These are phyloP conservation scores for Augochlora pura DNA, from an alignment of 1,140 invertebrate genomes.

Conservation along the genomic window DNA sequence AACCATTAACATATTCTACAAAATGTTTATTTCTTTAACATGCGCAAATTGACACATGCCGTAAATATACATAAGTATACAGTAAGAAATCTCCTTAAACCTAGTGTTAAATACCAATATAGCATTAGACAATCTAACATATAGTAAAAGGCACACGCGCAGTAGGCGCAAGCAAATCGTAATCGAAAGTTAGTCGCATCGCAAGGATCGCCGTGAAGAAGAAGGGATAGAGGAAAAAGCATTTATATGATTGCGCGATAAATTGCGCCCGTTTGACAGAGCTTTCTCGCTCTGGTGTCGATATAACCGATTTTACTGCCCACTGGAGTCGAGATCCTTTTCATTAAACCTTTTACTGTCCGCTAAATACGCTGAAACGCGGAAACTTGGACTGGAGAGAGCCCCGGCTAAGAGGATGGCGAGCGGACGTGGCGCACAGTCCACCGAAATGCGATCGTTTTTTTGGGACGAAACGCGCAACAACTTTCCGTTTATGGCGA, in stretches of 20 bases:
- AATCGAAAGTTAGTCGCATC: constrained; percentile 20
- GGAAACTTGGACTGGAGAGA: constrained; percentile 7
- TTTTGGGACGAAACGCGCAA: no score
- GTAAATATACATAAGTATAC: no score
- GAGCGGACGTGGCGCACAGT: no score
- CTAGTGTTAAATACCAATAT: no score
- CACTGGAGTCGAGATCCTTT: constrained; percentile 64
- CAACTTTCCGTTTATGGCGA: no score
- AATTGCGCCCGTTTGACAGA: constrained; percentile 54
- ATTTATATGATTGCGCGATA: constrained; percentile 59
- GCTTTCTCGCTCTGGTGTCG: constrained; percentile 54
- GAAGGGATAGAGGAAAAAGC: constrained; percentile 21
- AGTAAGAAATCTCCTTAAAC: no score
- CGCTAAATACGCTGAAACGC: constrained; percentile 69
- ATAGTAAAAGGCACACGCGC: no score
- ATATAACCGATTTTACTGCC: constrained; percentile 70
- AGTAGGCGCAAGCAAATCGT: background rate
- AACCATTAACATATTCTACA: no score
- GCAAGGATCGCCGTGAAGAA: constrained; percentile 15
- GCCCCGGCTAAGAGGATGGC: constrained; percentile 9
- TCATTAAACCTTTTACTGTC: constrained; percentile 72
- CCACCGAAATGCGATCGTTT: no score
- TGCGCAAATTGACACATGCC: no score
- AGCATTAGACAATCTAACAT: no score
- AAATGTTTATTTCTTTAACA: no score